Evolutionary conservation across 2,113 vertebrate genomes (phyloP).

Genomic region (Ramphastos sulfuratus): DNA sequence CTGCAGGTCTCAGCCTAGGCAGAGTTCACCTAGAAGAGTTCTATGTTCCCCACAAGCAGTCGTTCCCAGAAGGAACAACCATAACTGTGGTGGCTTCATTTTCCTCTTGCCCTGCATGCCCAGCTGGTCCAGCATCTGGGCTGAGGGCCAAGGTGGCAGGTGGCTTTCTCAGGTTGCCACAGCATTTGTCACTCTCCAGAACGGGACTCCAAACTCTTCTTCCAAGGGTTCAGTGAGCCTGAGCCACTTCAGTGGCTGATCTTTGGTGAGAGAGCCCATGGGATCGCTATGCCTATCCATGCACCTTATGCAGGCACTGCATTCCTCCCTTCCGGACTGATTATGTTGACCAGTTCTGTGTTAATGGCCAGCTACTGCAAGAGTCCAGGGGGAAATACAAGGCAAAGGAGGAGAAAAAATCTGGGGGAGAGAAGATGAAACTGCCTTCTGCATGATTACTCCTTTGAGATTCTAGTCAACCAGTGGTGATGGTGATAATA

Average conservation of each 20-base stretch:
- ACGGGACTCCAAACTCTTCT: not conserved
- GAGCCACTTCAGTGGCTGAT: not conserved
- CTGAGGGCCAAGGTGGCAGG: not conserved
- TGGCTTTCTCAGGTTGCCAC: not conserved
- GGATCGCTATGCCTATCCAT: not conserved
- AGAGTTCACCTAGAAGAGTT: not conserved
- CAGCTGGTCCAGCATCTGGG: not conserved
- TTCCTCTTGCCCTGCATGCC: not conserved
- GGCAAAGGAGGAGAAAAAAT: not conserved
- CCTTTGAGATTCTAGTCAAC: not conserved
- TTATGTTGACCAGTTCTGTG: not conserved
- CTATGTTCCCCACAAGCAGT: not conserved
- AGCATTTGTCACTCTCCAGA: not conserved
- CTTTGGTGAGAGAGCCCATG: not conserved
- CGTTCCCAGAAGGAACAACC: not conserved
- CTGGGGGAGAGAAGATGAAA: not conserved
- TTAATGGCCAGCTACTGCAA: not conserved
- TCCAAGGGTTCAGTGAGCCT: not conserved
- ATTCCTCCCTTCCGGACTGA: not conserved
- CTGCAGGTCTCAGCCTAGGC: not conserved
- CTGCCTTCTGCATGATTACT: not conserved
- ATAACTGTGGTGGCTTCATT: not conserved
- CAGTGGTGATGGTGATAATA: not conserved
- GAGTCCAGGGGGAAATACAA: not conserved
- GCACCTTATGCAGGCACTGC: not conserved